Base-by-base conservation (phyloP, 2,888 invertebrate genomes). In the Patella ulyssiponensis region DNA sequence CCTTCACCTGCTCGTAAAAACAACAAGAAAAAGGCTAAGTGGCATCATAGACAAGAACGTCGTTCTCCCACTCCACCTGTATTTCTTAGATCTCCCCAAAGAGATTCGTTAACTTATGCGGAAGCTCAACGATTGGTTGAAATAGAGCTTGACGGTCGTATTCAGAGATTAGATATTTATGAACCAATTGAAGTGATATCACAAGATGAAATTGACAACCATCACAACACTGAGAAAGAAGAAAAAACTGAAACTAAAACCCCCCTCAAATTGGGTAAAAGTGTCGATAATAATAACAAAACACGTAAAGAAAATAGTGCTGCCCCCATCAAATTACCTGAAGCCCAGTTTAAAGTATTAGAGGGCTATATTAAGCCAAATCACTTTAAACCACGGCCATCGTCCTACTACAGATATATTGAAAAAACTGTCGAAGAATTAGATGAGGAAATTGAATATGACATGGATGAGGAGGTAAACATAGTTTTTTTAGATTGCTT, bases 361-460 rank as follows among this genome's bases (percentile, higher is more conserved):
- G 94, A 95, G 12, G 95, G 90, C 78, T 97, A 96, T 91, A 94
- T 89, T 5, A 87, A 94, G 87, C 95, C 96, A 74, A 94, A 94
- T 86, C 96, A 96, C 92, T 96, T 96, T 0, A 96, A 97, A 72
- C 93, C 95, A 0, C 93, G 96, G 72, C 96, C 97, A 0, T 95
- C 96, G 91, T 96, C 97, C 0, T 98, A 97, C 81, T 92, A 93
- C 87, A 94, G 97, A 79, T 98, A 97, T 90, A 97, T 98, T 89
- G 98, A 98, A 90, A 96, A 97, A 89, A 96, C 97, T 12, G 95
- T 95, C 0, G 98, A 98, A 91, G 98, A 98, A 90, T 92, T 98
- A 51, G 98, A 98, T 90, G 97, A 97, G 78, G 96, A 94, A 88
- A 94, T 95, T 0, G 99, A 99, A 91, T 99, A 99, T 93, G 99